A percentile compares a stretch with the other conserved stretches of the same genome.
These are phyloP conservation scores for Drosophila ironensis DNA, from an alignment of 1,140 invertebrate species.

Conservation along the genomic window DNA sequence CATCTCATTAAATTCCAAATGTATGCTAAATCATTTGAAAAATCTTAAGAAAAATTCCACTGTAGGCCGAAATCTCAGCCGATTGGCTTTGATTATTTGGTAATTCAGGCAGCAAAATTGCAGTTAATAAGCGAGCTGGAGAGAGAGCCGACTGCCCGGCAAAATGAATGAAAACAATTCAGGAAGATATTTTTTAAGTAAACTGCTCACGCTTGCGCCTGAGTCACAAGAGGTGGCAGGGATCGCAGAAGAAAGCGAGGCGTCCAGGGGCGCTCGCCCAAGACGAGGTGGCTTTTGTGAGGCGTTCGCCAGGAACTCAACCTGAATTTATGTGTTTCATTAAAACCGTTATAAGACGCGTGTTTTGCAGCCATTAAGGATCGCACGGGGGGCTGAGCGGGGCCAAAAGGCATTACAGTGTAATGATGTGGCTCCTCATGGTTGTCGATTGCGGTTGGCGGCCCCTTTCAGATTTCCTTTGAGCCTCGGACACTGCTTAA, in stretches of 20 bases:
- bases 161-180: slow-evolving; percentile 26
- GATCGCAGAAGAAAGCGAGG: neutral
- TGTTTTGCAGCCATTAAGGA: slow-evolving; percentile 65
- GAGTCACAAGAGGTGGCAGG: neutral
- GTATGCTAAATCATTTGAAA: too few species aligned
- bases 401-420: slow-evolving; percentile 41
- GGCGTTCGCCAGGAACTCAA: slow-evolving; percentile 47
- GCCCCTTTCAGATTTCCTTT: slow-evolving; percentile 28
- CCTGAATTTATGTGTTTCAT: slow-evolving; percentile 75
- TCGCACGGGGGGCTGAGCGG: slow-evolving; percentile 4
- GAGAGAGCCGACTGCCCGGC: neutral
- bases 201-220: slow-evolving; percentile 60
- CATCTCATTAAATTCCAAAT: neutral
- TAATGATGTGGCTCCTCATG: slow-evolving; percentile 56
- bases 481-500: slow-evolving; percentile 34
- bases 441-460: neutral
- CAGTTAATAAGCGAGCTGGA: slow-evolving; percentile 29
- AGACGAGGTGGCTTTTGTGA: slow-evolving; percentile 46
- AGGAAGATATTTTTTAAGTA: slow-evolving; percentile 48
- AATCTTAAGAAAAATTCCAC: neutral
- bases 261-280: slow-evolving; percentile 67
- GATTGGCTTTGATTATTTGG: slow-evolving; percentile 27
- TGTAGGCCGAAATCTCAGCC: slow-evolving; percentile 3
- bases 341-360: slow-evolving; percentile 73
- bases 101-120: slow-evolving; percentile 41